Conservation (phyloP, 2,888 invertebrate species). For the Ichneumoninae sp. region DNA sequence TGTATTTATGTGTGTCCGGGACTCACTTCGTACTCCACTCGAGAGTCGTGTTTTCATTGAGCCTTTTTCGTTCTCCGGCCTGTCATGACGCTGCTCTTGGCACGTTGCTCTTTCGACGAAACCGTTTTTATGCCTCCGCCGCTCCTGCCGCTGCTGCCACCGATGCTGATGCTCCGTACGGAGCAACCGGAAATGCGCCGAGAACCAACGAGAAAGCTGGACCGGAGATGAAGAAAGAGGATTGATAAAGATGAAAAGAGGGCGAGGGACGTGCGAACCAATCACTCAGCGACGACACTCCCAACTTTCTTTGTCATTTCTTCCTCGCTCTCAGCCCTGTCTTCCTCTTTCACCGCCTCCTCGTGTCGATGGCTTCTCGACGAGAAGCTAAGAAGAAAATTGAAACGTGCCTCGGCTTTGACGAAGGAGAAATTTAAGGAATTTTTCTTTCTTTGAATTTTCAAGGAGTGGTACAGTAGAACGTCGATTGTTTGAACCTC, state of each 20-base stretch:
- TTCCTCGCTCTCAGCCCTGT: background rate
- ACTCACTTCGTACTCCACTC: slow-evolving; percentile 3
- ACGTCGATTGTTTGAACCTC: too few relatives aligned
- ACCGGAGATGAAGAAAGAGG: slow-evolving; percentile 3
- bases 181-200: slow-evolving; percentile 19
- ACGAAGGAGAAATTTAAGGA: too few relatives aligned
- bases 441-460: too few relatives aligned
- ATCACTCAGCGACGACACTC: slow-evolving; percentile 31
- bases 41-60: slow-evolving; percentile 49
- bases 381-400: background rate
- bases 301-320: slow-evolving; percentile 31
- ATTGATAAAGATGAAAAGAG: slow-evolving; percentile 6
- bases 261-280: background rate
- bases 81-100: slow-evolving; percentile 29
- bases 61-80: slow-evolving; percentile 25
- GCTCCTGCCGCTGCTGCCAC: slow-evolving; percentile 6
- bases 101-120: slow-evolving; percentile 37
- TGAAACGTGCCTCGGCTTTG: background rate
- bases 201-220: slow-evolving; percentile 5
- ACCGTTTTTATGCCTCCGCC: slow-evolving; percentile 49
- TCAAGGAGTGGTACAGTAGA: too few relatives aligned
- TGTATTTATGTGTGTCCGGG: slow-evolving; percentile 13
- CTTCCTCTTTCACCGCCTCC: background rate
- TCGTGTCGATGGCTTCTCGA: background rate
- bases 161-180: background rate